Conservation (phyloP, 1,140 invertebrate genomes). For the Hyphantria cunea region DNA sequence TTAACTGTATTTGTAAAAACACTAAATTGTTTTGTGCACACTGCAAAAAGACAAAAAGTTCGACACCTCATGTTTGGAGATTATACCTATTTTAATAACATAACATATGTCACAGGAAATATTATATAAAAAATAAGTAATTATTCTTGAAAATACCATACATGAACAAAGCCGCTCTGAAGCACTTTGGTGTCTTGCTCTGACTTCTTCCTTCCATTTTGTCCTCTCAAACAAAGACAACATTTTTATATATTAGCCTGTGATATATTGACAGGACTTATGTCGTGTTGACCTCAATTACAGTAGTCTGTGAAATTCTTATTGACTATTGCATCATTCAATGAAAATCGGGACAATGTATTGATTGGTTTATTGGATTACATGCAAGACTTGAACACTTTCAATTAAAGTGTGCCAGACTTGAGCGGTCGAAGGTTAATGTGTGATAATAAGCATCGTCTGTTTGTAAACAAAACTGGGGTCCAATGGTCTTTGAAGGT, state of each 20-base stretch:
- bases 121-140: no score
- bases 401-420: not conserved
- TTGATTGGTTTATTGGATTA: no score
- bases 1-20: no score
- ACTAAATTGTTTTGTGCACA: no score
- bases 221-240: slow-evolving; percentile 9
- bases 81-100: no score
- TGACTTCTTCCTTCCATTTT: not conserved
- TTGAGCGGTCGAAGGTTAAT: no score
- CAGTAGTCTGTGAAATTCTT: slow-evolving; percentile 48
- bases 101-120: no score
- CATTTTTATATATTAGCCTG: slow-evolving; percentile 16
- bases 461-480: no score
- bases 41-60: no score
- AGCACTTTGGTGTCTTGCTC: slow-evolving; percentile 5
- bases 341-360: slow-evolving; percentile 3
- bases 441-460: no score
- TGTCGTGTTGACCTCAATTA: slow-evolving; percentile 43
- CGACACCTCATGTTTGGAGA: no score
- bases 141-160: not conserved
- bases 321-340: slow-evolving; percentile 62
- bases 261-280: slow-evolving; percentile 21
- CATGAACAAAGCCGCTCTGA: slow-evolving; percentile 4
- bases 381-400: not conserved
- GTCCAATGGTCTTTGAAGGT: no score